phyloP scores from a whole-genome alignment of 2,888 invertebrate genomes.

The Callinectes sapidus region DNA sequence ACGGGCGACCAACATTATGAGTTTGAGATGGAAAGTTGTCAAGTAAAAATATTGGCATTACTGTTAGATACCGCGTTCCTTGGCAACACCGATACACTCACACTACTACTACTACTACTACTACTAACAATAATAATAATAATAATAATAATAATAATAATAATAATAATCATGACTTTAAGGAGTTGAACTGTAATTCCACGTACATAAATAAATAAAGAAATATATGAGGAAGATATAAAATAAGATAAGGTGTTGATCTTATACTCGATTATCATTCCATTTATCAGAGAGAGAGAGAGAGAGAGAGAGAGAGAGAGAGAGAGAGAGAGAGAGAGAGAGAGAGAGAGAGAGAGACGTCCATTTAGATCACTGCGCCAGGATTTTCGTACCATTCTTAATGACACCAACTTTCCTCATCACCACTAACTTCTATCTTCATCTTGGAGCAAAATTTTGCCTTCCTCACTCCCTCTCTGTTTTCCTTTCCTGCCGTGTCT shows the following conservation, averaged over 20 bases:
- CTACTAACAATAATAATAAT: neutral
- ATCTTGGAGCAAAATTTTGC: slow-evolving; percentile 1
- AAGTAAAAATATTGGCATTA: neutral
- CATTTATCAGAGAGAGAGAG: slow-evolving; percentile 29
- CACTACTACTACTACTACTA: neutral
- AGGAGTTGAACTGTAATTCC: neutral
- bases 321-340: slow-evolving; percentile 21
- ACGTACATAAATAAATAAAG: neutral
- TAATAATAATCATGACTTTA: neutral
- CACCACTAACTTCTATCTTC: slow-evolving; percentile 14
- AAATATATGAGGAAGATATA: neutral
- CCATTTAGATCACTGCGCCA: slow-evolving; percentile 1
- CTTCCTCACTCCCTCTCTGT: neutral
- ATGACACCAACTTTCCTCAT: slow-evolving; percentile 23
- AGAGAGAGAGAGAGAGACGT: neutral
- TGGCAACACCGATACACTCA: neutral
- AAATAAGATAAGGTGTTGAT: neutral
- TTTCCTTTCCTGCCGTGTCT: neutral
- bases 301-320: slow-evolving; percentile 1
- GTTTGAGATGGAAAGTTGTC: neutral
- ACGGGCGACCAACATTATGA: neutral
- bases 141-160: neutral
- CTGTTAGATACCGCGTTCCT: neutral
- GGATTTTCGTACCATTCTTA: slow-evolving; percentile 2
- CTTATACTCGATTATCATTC: neutral